Evolutionary conservation across 2,113 vertebrate species (phyloP), one percentile per base, ranked within the genome.

Genomic region (Tor tambroides): DNA sequence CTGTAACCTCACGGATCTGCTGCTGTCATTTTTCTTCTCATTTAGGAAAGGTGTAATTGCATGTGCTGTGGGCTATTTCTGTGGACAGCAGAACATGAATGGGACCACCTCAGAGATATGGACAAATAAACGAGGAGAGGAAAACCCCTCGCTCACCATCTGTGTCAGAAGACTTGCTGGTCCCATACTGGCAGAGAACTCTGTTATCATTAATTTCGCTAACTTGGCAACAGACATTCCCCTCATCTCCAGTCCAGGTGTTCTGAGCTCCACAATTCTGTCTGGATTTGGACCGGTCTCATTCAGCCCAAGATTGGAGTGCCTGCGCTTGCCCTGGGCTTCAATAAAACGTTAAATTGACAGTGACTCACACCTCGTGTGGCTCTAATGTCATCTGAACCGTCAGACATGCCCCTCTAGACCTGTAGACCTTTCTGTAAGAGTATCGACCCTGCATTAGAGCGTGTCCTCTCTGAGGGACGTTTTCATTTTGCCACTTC

Each of bases 21-120:
- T 15, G n/a, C 23, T 11, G 46, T 23, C 26, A 41, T 56, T 49
- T 56, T 38, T n/a, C n/a, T 59, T 43, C 30, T 79, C 26, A 83
- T 76, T 86, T 77, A 71, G 69, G 43, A 30, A 56, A 10, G 10
- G 38, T 84, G 43, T 84, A 84, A 87, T 89, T 59, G 75, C 49
- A 71, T 49, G 32, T 38, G 72, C 10, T 30, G 69, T 21, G 30
- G 65, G 41, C 46, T 63, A 51, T 71, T 75, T 15, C 30, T 23
- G 54, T 38, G 69, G 49, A 54, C 84, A 41, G 15, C 30, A 59
- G 46, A 49, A 81, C 76, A 32, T 83, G 84, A 91, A 75, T 85
- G 74, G 32, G 38, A 23, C 61, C 41, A 86, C 28, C 11, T 4
- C 23, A 63, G 19, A 84, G 54, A 65, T 38, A 65, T 23, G 46